phyloP scores from a whole-genome alignment of 2,888 invertebrate species.

The Eristalis pertinax region DNA sequence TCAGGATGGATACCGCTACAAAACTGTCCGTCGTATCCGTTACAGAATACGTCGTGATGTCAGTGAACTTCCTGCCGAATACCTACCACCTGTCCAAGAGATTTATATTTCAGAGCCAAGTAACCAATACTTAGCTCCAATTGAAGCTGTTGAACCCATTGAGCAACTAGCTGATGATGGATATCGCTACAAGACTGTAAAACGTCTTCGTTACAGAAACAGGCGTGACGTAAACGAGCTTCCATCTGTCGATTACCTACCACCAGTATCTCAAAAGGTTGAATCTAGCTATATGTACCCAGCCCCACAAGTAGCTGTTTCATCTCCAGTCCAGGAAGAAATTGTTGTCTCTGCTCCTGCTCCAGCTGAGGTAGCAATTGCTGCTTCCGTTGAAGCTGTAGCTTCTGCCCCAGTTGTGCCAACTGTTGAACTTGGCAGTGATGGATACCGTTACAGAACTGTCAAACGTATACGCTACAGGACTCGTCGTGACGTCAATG shows the following conservation, averaged over 20 bases:
- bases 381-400: neutral
- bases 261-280: constrained; percentile 66
- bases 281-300: constrained; percentile 68
- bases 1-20: constrained; percentile 60
- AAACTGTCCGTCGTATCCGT: constrained; percentile 55
- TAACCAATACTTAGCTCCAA: constrained; percentile 4
- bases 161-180: constrained; percentile 41
- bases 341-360: constrained; percentile 14
- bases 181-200: constrained; percentile 44
- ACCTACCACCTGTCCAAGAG: constrained; percentile 40
- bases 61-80: constrained; percentile 36
- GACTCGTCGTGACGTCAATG: constrained; percentile 50
- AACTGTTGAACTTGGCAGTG: constrained; percentile 59
- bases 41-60: constrained; percentile 57
- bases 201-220: constrained; percentile 33
- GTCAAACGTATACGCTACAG: constrained; percentile 49
- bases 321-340: constrained; percentile 15
- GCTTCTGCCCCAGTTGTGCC: constrained; percentile 63
- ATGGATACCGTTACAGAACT: constrained; percentile 66
- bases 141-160: constrained; percentile 1
- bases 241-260: constrained; percentile 22
- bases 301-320: constrained; percentile 1
- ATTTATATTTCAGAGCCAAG: neutral
- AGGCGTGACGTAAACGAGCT: constrained; percentile 58
- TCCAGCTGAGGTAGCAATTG: neutral